A percentile compares a stretch with the other conserved stretches of the same genome.
These are phyloP conservation scores for Cyprinella venusta DNA, from an alignment of 2,797 vertebrate genomes.

Conservation along the genomic window DNA sequence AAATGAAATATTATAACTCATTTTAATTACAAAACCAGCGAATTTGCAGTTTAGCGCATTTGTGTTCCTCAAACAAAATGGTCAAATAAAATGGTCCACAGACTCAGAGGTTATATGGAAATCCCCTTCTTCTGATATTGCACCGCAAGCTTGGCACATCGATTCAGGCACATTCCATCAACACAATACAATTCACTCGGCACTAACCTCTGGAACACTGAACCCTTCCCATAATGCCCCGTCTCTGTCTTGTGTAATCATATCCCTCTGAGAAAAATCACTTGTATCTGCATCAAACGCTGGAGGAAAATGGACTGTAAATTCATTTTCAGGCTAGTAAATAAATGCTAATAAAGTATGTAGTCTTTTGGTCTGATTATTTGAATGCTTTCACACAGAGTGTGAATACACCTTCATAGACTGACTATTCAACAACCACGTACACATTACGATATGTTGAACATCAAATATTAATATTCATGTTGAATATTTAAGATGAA, in stretches of 20 bases:
- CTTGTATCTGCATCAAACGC: not conserved
- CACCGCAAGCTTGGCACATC: conserved; percentile 42
- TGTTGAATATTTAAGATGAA: no score
- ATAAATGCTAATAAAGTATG: conserved; percentile 3
- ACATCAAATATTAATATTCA: no score
- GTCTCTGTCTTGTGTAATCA: conserved; percentile 39
- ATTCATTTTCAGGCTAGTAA: not conserved
- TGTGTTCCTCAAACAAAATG: not conserved
- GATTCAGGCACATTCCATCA: conserved; percentile 42
- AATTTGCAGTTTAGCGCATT: not conserved
- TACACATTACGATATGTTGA: not conserved
- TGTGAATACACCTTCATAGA: not conserved
- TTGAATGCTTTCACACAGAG: conserved; percentile 1
- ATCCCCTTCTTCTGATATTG: conserved; percentile 50
- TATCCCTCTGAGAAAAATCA: conserved; percentile 24
- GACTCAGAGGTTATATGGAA: conserved; percentile 14
- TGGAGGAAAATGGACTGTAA: not conserved
- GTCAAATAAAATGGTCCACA: not conserved
- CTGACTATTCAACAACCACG: not conserved
- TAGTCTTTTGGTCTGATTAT: not conserved
- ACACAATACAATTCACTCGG: conserved; percentile 41
- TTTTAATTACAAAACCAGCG: not conserved
- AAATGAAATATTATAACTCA: not conserved
- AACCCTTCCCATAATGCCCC: conserved; percentile 52
- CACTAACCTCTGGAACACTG: conserved; percentile 47